Evolutionary conservation across 2,113 vertebrate genomes (phyloP), one percentile per base, ranked within the genome.

Genomic region (Panurus biarmicus): DNA sequence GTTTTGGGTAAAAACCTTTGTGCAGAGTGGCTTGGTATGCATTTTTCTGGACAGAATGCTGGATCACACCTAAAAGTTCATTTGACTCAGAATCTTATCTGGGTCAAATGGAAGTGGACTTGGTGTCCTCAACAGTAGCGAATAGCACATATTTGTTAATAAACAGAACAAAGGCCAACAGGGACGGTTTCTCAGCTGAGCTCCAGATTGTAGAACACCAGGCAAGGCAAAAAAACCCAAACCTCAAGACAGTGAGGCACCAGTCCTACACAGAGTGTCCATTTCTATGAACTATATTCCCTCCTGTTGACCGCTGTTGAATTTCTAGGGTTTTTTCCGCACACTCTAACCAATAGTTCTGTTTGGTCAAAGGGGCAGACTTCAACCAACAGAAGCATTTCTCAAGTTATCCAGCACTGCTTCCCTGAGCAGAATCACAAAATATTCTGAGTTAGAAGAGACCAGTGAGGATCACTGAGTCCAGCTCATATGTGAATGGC

Each of bases 241-340:
- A 45, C 11, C 18, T 22, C 2, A 9, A 44, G 36, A 25, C 4
- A 77, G 19, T 14, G 47, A 81, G 31, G 19, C 5, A 45, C 33
- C 45, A 35, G 21, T 73, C 58, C 31, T 57, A 35, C 12, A 50
- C 0, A 0, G 15, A 7, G 33, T 15, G 9, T 14, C 61, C 13
- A 11, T 50, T 92, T 84, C 33, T 70, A 40, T 70, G 44, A 84
- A 81, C 11, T 38, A 3, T 42, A 73, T 35, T 70, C 29, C 21
- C 21, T 80, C 20, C 42, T 50, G 8, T 33, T 70, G 50, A 69
- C n/a, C 53, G 26, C 18, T 20, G 10, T 21, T 15, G 12, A 45
- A 74, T 73, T 79, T 54, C 12, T 73, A 77, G 25, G 2, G 12
- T 6, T 57, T 65, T 10, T 6, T 9, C 9, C 1, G 1, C 23